Conservation (phyloP, 1,140 invertebrate species). For the Megalonaias nervosa region DNA sequence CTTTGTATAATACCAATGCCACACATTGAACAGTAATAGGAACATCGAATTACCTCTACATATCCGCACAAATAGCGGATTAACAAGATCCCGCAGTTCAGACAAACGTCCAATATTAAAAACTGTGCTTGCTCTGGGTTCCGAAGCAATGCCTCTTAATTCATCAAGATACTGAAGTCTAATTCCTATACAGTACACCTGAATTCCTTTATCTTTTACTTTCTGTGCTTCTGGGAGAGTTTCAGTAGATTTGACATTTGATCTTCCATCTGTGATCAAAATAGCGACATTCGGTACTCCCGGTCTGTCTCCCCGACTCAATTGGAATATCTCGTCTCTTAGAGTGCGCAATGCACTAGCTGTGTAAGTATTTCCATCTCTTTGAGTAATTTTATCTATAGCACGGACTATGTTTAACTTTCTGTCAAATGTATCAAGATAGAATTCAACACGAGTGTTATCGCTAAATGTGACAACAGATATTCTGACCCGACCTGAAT, state of each 20-base stretch:
- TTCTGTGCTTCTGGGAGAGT: constrained; percentile 21
- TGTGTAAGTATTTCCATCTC: constrained; percentile 52
- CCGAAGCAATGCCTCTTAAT: constrained; percentile 38
- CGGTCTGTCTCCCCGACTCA: constrained; percentile 46
- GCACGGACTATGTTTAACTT: constrained; percentile 36
- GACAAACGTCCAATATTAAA: too few relatives aligned
- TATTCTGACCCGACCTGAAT: constrained; percentile 41
- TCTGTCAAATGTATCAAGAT: constrained; percentile 40
- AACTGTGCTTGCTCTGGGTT: constrained; percentile 5
- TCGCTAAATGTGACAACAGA: constrained; percentile 48
- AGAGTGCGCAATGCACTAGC: constrained; percentile 41
- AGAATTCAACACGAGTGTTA: constrained; percentile 34
- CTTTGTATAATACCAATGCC: too few relatives aligned
- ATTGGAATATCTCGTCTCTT: constrained; percentile 36
- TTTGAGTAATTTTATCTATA: constrained; percentile 47
- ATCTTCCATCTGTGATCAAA: constrained; percentile 57
- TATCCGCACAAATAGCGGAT: too few relatives aligned
- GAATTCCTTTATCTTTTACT: constrained; percentile 32
- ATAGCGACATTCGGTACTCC: constrained; percentile 54
- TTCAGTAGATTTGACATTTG: constrained; percentile 25
- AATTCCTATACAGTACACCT: constrained; percentile 47
- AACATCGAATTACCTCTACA: too few relatives aligned
- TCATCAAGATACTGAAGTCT: constrained; percentile 43
- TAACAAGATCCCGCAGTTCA: too few relatives aligned
- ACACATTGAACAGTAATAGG: too few relatives aligned